A percentile compares a stretch with the other conserved stretches of the same genome.
These are phyloP conservation scores for Dasysyrphus tricinctus DNA, from an alignment of 2,888 invertebrate genomes.

Conservation along the genomic window DNA sequence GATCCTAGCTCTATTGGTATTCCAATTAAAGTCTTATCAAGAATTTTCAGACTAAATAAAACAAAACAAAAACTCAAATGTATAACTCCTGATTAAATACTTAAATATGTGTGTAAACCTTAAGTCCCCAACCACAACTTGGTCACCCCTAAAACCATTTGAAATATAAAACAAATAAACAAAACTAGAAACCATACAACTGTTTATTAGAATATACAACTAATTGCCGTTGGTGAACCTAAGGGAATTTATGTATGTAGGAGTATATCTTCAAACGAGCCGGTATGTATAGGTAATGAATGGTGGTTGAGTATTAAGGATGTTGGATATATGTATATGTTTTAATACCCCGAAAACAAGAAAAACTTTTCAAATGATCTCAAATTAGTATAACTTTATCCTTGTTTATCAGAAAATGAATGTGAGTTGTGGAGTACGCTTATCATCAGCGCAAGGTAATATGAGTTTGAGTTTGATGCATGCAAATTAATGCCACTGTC, in stretches of 20 bases:
- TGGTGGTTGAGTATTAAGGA: conserved; percentile 14
- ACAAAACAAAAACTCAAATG: conserved; percentile 5
- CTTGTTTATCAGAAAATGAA: conserved; percentile 1
- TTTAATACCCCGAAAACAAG: conserved; percentile 56
- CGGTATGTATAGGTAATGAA: neutral
- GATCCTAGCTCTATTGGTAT: no score
- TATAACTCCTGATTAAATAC: conserved; percentile 3
- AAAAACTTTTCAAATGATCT: conserved; percentile 74
- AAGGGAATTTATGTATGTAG: neutral
- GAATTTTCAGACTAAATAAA: neutral
- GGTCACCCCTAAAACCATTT: conserved; percentile 15
- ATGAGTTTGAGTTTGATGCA: conserved; percentile 59
- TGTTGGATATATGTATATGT: conserved; percentile 48
- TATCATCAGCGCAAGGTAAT: conserved; percentile 46
- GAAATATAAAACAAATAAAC: conserved; percentile 13
- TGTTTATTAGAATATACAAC: conserved; percentile 69
- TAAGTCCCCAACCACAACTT: conserved; percentile 4
- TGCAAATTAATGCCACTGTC: conserved; percentile 68
- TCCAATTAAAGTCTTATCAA: neutral
- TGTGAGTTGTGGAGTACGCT: conserved; percentile 3
- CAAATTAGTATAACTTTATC: conserved; percentile 70
- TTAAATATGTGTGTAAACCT: neutral
- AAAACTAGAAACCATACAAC: conserved; percentile 35
- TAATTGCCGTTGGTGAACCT: conserved; percentile 56
- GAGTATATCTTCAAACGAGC: neutral